Evolutionary conservation across 2,113 vertebrate genomes (phyloP).

Genomic region (Erythrocercus mccallii): DNA sequence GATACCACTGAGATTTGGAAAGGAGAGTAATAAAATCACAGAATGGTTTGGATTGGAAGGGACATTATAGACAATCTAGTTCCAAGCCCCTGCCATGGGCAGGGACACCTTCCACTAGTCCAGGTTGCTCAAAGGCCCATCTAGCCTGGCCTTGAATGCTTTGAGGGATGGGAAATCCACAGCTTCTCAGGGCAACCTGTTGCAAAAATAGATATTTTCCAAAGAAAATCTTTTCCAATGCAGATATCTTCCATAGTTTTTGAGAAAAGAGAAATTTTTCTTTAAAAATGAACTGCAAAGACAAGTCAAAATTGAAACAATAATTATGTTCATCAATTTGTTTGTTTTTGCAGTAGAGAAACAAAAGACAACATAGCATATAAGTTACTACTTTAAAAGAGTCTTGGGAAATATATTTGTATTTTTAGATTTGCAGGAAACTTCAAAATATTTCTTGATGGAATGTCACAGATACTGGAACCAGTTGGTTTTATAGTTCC

Average conservation of each 20-base stretch:
- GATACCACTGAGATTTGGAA: not conserved
- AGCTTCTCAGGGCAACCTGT: not conserved
- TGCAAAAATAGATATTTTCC: not conserved
- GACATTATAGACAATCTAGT: not conserved
- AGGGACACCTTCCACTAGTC: not conserved
- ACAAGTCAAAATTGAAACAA: not conserved
- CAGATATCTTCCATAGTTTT: not conserved
- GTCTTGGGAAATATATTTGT: not conserved
- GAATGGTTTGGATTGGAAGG: not conserved
- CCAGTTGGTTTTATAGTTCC: not conserved
- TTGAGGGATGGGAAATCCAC: not conserved
- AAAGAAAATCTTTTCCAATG: not conserved
- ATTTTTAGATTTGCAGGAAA: not conserved
- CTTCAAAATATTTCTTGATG: not conserved
- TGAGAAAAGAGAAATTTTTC: not conserved
- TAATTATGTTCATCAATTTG: not conserved
- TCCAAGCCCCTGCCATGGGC: not conserved
- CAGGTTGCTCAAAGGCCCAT: not conserved
- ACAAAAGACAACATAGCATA: not conserved
- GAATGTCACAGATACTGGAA: not conserved
- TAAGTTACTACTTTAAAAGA: not conserved
- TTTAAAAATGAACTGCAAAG: not conserved
- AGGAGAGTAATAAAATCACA: not conserved
- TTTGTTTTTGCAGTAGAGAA: not conserved
- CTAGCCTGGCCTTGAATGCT: not conserved